phyloP scores from a whole-genome alignment of 2,797 vertebrate species.

The Anisognathus igniventris region DNA sequence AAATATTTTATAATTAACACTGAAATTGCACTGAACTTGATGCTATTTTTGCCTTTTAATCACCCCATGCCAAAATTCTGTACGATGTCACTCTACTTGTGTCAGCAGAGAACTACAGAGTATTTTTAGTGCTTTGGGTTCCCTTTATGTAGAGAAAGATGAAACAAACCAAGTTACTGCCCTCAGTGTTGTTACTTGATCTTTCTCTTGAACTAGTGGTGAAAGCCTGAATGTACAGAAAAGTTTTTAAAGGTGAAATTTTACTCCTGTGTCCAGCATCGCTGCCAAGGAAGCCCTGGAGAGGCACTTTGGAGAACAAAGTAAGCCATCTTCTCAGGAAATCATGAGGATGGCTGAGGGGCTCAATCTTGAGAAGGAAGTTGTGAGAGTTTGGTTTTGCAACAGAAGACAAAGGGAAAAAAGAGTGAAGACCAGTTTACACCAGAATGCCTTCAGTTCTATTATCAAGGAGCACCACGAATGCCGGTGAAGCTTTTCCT shows the following conservation, averaged over 20 bases:
- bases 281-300: constrained; percentile 95
- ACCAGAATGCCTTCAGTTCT: constrained; percentile 83
- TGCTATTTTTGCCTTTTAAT: not conserved
- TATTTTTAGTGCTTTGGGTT: not conserved
- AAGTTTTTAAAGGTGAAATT: constrained; percentile 10
- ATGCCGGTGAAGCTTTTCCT: constrained; percentile 76
- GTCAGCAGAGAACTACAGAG: not conserved
- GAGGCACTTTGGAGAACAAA: constrained; percentile 92
- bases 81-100: rapidly evolving
- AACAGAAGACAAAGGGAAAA: constrained; percentile 96
- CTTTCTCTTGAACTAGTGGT: not conserved
- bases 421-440: constrained; percentile 94
- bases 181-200: not conserved
- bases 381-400: constrained; percentile 98
- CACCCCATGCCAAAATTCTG: not conserved
- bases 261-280: constrained; percentile 75
- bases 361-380: constrained; percentile 96
- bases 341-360: constrained; percentile 94
- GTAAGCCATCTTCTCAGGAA: constrained; percentile 95
- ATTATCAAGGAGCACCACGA: constrained; percentile 84
- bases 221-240: not conserved
- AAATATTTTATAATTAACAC: not conserved
- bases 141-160: not conserved
- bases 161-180: not conserved
- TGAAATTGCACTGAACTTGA: not conserved